These are phyloP conservation scores for Tetrao urogallus DNA, from an alignment of 2,113 vertebrate genomes.

Conservation along the genomic window DNA sequence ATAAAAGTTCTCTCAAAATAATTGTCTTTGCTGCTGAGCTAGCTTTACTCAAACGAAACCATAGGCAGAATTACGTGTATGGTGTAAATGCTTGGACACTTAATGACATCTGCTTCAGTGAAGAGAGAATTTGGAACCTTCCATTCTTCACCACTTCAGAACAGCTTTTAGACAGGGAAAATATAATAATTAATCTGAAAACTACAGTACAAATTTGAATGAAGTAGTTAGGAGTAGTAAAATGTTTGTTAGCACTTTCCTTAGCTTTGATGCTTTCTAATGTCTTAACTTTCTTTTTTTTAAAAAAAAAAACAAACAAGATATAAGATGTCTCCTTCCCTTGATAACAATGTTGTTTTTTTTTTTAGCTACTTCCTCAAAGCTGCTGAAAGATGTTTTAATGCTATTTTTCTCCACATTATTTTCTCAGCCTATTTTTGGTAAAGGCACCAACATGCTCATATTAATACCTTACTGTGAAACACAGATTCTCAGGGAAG, in stretches of 20 bases:
- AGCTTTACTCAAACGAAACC: slow-evolving; percentile 25
- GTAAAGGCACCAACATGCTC: background rate
- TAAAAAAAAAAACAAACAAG: background rate
- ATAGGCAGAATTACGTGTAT: background rate
- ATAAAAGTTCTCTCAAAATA: slow-evolving; percentile 42
- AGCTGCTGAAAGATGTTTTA: background rate
- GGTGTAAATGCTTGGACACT: background rate
- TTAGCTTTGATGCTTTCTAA: background rate
- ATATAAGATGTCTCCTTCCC: background rate
- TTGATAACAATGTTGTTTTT: background rate
- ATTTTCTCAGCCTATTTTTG: background rate
- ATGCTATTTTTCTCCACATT: background rate
- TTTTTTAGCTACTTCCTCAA: background rate
- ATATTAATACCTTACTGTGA: background rate
- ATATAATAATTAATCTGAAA: background rate
- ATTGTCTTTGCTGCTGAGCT: slow-evolving; percentile 40
- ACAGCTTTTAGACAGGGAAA: background rate
- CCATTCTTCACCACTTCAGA: background rate
- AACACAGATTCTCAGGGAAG: background rate
- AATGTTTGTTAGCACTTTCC: background rate
- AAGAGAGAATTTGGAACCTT: background rate
- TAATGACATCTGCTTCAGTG: background rate
- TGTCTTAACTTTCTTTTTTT: background rate
- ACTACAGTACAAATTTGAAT: background rate
- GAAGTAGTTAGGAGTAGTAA: background rate